Evolutionary conservation across 2,797 vertebrate species (phyloP), one percentile per base, ranked within the genome.

Genomic region (Sebastiscus albofasciatus): DNA sequence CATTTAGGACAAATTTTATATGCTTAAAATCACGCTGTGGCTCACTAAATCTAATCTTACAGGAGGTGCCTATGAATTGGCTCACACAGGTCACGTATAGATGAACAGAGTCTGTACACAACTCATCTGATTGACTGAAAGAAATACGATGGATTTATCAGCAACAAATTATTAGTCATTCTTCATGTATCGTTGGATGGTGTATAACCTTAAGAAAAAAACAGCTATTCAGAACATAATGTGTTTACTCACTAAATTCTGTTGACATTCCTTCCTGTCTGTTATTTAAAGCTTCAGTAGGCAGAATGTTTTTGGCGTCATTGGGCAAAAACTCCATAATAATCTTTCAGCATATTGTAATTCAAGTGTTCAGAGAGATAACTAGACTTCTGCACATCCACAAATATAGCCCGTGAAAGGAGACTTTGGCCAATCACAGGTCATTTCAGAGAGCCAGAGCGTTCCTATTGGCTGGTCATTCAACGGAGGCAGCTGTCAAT

Each of bases 1-100:
- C 80, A 80, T 89, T 89, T 82, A 79, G 70, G 77, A 75, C 79
- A 82, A 2, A 82, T 86, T 77, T 70, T 29, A 29, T 36, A 62
- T 11, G n/a, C 74, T 75, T 66, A 74, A 81, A 81, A 60, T 86
- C 77, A 46, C 10, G 16, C 60, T 24, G 36, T 14, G 34, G 59
- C 29, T 72, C 24, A 5, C 34, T 72, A 73, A 29, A 20, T 68
- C 10, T 34, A 62, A 58, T 72, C 26, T 34, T 26, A 29, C 26
- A 24, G n/a, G 69, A 75, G 42, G 6, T 11, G 78, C 12, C 54
- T 12, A 2, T 67, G 54, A 68, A 18, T 18, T 8, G 33, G 31
- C 52, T 60, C 5, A 24, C 26, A 22, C 64, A 67, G 72, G 54
- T 76, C 68, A 42, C 4, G 0, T 14, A 20, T 0, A 62, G 58